Conservation (phyloP, 2,888 invertebrate genomes). For the Drosophila stalkeri region DNA sequence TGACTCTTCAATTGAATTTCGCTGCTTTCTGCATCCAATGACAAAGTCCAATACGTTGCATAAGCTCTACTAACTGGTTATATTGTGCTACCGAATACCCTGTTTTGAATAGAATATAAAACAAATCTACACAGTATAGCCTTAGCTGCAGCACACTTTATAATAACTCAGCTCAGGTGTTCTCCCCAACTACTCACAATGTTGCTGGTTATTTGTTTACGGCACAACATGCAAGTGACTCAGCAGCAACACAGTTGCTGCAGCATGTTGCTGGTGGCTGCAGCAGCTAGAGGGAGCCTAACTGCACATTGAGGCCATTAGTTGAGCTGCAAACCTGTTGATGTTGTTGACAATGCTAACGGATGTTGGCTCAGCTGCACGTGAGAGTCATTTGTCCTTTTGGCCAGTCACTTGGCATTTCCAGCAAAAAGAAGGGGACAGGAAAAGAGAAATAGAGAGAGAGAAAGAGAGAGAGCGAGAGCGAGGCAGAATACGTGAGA, state of each 20-base stretch:
- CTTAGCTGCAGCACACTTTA: too few relatives aligned
- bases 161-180: slow-evolving; percentile 18
- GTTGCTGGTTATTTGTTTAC: slow-evolving; percentile 34
- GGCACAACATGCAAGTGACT: slow-evolving; percentile 50
- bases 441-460: too few relatives aligned
- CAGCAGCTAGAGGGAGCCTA: slow-evolving; percentile 36
- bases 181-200: slow-evolving; percentile 5
- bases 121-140: too few relatives aligned
- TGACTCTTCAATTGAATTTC: slow-evolving; percentile 47
- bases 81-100: slow-evolving; percentile 13
- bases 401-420: slow-evolving; percentile 40
- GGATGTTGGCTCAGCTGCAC: slow-evolving; percentile 75
- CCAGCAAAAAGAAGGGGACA: background rate
- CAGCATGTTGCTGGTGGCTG: slow-evolving; percentile 15
- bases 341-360: slow-evolving; percentile 68
- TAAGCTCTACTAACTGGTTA: background rate
- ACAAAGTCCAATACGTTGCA: slow-evolving; percentile 27
- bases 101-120: background rate
- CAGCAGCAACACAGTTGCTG: slow-evolving; percentile 49
- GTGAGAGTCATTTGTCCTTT: slow-evolving; percentile 65
- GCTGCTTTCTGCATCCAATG: slow-evolving; percentile 52
- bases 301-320: slow-evolving; percentile 73
- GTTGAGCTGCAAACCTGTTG: slow-evolving; percentile 52
- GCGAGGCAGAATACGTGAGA: slow-evolving; percentile 53
- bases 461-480: background rate